A percentile compares a stretch with the other conserved stretches of the same genome.
Conservation (phyloP, 2,888 invertebrate genomes). For the Epicampocera succincta region DNA sequence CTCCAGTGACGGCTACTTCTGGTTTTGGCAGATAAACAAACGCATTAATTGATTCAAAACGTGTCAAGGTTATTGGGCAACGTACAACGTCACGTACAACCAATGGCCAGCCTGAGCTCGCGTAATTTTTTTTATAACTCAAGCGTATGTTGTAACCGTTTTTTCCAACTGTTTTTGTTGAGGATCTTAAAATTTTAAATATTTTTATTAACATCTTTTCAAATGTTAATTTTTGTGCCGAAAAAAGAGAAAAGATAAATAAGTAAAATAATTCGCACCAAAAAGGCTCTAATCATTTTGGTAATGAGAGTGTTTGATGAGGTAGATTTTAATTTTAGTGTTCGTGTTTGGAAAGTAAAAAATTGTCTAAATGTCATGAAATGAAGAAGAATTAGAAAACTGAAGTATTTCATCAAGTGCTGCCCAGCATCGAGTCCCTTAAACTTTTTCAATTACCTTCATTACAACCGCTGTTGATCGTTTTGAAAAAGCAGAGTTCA, state of each 20-base stretch:
- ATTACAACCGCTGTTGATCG: too few relatives aligned
- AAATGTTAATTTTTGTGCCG: conserved; percentile 10
- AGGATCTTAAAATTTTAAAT: neutral
- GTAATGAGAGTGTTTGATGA: conserved; percentile 35
- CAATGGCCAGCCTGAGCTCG: too few relatives aligned
- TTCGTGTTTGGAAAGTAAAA: neutral
- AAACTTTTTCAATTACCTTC: too few relatives aligned
- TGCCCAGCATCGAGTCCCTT: too few relatives aligned
- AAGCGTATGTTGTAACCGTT: conserved; percentile 37
- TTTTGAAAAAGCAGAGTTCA: too few relatives aligned
- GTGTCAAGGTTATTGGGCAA: conserved; percentile 62
- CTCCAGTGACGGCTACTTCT: conserved; percentile 29
- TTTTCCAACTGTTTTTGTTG: conserved; percentile 9
- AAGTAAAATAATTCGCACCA: neutral
- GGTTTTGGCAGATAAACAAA: conserved; percentile 21
- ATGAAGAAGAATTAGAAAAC: too few relatives aligned
- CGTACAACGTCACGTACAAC: conserved; percentile 5
- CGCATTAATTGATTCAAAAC: conserved; percentile 13
- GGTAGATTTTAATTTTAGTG: too few relatives aligned
- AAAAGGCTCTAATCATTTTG: conserved; percentile 44
- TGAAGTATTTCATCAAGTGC: too few relatives aligned
- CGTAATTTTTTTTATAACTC: neutral
- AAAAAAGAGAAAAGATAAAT: too few relatives aligned
- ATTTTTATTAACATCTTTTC: conserved; percentile 11
- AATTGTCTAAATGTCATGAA: too few relatives aligned